Evolutionary conservation across 2,797 vertebrate genomes (phyloP), one percentile per base, ranked within the genome.

Genomic region (Choloepus didactylus): DNA sequence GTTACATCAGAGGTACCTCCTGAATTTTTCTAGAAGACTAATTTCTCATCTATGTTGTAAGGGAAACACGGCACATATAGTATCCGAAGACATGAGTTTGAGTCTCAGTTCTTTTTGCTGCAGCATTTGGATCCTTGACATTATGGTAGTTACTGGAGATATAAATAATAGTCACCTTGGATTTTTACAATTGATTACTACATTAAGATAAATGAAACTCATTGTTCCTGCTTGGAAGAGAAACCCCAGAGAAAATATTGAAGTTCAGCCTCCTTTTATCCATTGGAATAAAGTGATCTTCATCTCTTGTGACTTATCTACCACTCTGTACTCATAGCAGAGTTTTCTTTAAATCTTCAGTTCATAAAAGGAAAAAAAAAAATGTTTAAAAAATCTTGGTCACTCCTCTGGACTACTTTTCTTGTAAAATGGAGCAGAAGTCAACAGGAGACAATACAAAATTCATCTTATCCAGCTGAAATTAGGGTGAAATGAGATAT

Each of bases 141-240:
- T 67, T 60, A 25, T 31, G 10, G 16, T 54, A 66, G 9, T 54
- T 35, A 73, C 23, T 80, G 19, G 49, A 80, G 66, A 79, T 79
- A 66, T 59, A 85, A 84, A 93, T 10, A 64, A 51, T 29, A 85
- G 49, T 62, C 38, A 41, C 31, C 25, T 87, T 72, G 83, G 69
- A 44, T 69, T 93, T 87, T 76, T 51, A 31, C n/a, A 67, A 77
- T 62, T 82, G 81, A 88, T 87, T 70, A 66, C 6, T 70, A 75
- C 2, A 15, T 64, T 67, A 86, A 89, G 51, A 87, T 88, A 54
- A 95, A 59, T 87, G 6, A 83, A 87, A 73, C 7, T 89, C 23
- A 59, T 51, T 70, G 35, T 81, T n/a, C 54, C 11, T 91, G 16
- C 5, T 82, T 35, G 8, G 35, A 69, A 82, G 10, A 90, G 49